Evolutionary conservation across 1,140 invertebrate genomes (phyloP).

Genomic region (Mamestra configurata): DNA sequence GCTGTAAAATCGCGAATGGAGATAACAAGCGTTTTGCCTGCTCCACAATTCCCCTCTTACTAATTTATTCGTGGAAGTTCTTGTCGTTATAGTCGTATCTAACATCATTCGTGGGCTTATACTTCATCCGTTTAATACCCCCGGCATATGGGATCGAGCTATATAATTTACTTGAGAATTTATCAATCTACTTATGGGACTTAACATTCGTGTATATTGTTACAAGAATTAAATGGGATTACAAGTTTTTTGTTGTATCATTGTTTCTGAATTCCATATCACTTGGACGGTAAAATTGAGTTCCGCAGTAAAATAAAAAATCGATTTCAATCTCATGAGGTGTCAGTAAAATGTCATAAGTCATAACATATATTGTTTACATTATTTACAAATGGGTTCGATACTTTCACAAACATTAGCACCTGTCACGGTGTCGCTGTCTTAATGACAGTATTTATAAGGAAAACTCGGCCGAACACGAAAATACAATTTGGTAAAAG

Average conservation of each 20-base stretch:
- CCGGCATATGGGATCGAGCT: slow-evolving; percentile 64
- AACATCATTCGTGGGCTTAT: slow-evolving; percentile 65
- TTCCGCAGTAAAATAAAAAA: slow-evolving; percentile 36
- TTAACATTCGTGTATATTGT: slow-evolving; percentile 37
- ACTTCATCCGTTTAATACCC: slow-evolving; percentile 69
- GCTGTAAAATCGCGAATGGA: slow-evolving; percentile 76
- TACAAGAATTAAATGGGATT: slow-evolving; percentile 44
- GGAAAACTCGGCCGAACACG: slow-evolving; percentile 85
- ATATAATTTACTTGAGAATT: slow-evolving; percentile 64
- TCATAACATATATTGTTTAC: slow-evolving; percentile 70
- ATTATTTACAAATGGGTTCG: slow-evolving; percentile 79
- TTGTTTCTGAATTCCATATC: slow-evolving; percentile 25
- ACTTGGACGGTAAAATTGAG: background rate
- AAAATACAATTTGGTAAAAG: slow-evolving; percentile 87
- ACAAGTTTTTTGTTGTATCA: slow-evolving; percentile 24
- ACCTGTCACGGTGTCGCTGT: slow-evolving; percentile 83
- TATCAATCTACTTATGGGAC: slow-evolving; percentile 58
- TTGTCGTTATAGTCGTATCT: slow-evolving; percentile 69
- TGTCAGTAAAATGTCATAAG: slow-evolving; percentile 62
- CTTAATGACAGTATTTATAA: slow-evolving; percentile 88
- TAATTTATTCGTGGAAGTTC: slow-evolving; percentile 81
- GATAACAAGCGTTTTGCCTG: slow-evolving; percentile 76
- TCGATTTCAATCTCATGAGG: slow-evolving; percentile 53
- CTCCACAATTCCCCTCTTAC: slow-evolving; percentile 65
- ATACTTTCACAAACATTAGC: slow-evolving; percentile 84